Evolutionary conservation across 2,888 invertebrate species (phyloP).

Genomic region (Osmoderma eremita): DNA sequence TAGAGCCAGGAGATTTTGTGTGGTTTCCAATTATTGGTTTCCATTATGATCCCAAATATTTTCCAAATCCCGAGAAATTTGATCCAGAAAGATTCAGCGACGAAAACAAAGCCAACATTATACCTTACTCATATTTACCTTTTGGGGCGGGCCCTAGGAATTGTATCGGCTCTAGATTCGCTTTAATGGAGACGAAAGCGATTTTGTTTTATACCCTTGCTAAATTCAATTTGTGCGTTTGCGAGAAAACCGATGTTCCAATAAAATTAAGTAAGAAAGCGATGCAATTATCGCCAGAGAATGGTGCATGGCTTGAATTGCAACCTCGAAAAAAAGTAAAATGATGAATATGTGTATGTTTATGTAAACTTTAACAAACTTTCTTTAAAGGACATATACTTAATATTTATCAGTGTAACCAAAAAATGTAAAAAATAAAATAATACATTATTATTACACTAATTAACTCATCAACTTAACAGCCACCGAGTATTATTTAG

Average conservation of each 20-base stretch:
- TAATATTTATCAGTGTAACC: no score
- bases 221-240: conserved; percentile 52
- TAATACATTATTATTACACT: no score
- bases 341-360: no score
- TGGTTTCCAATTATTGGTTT: background rate
- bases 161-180: conserved; percentile 68
- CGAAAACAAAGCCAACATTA: conserved; percentile 59
- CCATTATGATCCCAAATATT: background rate
- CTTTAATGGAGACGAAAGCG: conserved; percentile 54
- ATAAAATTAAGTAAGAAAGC: conserved; percentile 20
- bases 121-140: conserved; percentile 60
- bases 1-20: background rate
- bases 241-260: conserved; percentile 49
- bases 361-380: no score
- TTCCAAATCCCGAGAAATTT: background rate
- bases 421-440: no score
- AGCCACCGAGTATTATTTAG: no score
- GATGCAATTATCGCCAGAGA: background rate
- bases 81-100: conserved; percentile 11
- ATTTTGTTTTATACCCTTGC: conserved; percentile 51
- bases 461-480: no score
- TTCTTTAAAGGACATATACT: no score
- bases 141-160: conserved; percentile 69
- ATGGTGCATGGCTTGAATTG: conserved; percentile 32
- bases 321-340: conserved; percentile 15